Conservation (phyloP, 2,113 vertebrate genomes). For the Corythoichthys intestinalis region DNA sequence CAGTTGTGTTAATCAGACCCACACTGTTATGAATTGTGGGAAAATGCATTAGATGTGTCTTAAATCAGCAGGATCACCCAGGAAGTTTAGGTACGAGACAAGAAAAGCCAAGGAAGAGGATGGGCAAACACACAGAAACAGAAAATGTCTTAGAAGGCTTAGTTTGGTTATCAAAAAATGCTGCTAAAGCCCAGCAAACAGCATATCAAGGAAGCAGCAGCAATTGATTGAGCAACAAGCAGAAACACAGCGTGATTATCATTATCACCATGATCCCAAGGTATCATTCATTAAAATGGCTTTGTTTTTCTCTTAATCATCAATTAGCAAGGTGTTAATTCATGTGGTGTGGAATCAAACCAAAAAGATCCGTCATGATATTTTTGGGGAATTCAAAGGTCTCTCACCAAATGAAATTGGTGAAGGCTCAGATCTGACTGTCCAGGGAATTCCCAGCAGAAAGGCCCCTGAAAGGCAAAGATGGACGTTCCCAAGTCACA, state of each 20-base stretch:
- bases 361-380: conserved; percentile 64
- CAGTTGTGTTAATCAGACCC: background rate
- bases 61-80: background rate
- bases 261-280: conserved; percentile 26
- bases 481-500: conserved; percentile 77
- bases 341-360: conserved; percentile 54
- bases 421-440: conserved; percentile 78
- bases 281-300: conserved; percentile 29
- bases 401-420: conserved; percentile 82
- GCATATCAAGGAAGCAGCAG: background rate
- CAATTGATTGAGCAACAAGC: background rate
- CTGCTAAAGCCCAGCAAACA: background rate
- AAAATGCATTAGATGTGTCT: background rate
- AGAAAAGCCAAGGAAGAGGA: background rate
- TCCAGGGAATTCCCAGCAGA: conserved; percentile 78
- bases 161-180: conserved; percentile 3
- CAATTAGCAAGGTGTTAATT: conserved; percentile 53
- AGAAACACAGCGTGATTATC: conserved; percentile 46
- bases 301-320: conserved; percentile 44
- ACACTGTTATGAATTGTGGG: background rate
- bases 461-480: conserved; percentile 80
- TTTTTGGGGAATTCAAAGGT: conserved; percentile 72
- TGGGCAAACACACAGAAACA: background rate
- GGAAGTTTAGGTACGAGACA: background rate
- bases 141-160: background rate